A percentile compares a stretch with the other conserved stretches of the same genome.
Conservation (phyloP, 2,797 vertebrate species). For the Esox lucius region DNA sequence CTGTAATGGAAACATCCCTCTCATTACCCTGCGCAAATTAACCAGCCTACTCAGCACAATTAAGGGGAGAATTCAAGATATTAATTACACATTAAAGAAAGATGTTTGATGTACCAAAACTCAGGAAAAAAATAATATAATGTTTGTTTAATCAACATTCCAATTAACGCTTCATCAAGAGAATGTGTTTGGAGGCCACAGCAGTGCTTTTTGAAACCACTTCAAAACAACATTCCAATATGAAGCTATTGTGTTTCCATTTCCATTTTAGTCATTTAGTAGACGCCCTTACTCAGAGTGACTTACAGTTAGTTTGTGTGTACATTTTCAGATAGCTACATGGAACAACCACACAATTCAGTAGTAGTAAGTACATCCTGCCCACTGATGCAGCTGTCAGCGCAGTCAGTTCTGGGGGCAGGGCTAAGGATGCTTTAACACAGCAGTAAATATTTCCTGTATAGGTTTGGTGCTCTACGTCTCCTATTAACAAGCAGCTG, state of each 20-base stretch:
- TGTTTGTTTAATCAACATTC: constrained; percentile 48
- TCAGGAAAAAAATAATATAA: constrained; percentile 56
- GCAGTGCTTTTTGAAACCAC: constrained; percentile 31
- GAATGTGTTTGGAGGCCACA: constrained; percentile 25
- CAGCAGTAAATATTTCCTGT: constrained; percentile 72
- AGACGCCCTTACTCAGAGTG: constrained; percentile 6
- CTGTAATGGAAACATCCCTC: constrained; percentile 84
- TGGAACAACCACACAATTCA: no score
- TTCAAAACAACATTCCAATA: constrained; percentile 21
- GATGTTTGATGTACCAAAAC: constrained; percentile 77
- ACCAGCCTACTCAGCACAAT: constrained; percentile 78
- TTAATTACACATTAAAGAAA: constrained; percentile 80
- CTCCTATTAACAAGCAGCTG: constrained; percentile 56
- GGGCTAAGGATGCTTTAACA: constrained; percentile 51
- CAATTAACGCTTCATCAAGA: constrained; percentile 61
- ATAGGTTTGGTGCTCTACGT: constrained; percentile 59
- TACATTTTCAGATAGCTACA: constrained; percentile 6
- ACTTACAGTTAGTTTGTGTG: constrained; percentile 52
- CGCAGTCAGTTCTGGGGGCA: no score
- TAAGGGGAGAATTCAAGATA: constrained; percentile 76
- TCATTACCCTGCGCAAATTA: constrained; percentile 84
- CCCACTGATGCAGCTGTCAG: no score
- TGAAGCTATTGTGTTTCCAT: constrained; percentile 12
- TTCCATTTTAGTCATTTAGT: no score
- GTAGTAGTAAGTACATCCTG: no score